These are phyloP conservation scores for Styela clava DNA, from an alignment of 23 tunicate species.

Conservation along the genomic window DNA sequence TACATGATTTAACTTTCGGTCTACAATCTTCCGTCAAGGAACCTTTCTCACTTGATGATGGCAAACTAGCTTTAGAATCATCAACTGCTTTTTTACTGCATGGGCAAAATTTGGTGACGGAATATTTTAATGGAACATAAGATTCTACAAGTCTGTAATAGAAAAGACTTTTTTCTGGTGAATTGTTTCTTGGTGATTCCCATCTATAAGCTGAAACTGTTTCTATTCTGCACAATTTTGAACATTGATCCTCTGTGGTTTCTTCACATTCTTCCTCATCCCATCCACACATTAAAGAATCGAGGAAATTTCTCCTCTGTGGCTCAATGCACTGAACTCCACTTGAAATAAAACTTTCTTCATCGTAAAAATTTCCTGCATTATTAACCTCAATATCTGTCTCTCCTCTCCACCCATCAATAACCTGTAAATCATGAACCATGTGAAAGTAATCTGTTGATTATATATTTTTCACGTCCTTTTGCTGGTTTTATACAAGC, in stretches of 20 bases:
- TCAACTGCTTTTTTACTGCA: neutral
- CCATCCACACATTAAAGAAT: slow-evolving; percentile 11
- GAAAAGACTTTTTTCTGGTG: slow-evolving; percentile 11
- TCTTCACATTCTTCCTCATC: slow-evolving; percentile 16
- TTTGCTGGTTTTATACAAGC: neutral
- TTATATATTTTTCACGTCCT: too few relatives aligned
- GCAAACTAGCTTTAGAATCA: neutral
- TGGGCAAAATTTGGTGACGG: neutral
- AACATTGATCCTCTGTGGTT: neutral
- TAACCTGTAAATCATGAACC: neutral
- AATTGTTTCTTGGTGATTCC: neutral
- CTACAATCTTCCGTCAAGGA: too few relatives aligned
- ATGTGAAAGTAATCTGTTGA: neutral
- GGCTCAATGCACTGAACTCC: neutral
- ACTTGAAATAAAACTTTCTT: neutral
- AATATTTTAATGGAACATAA: neutral
- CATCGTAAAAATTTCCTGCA: neutral
- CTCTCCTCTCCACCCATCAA: neutral
- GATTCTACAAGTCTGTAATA: neutral
- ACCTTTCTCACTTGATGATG: too few relatives aligned
- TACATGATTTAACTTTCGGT: too few relatives aligned
- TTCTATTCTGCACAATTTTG: neutral
- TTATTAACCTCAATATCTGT: neutral
- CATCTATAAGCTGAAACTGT: slow-evolving; percentile 1
- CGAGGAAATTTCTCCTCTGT: slow-evolving; percentile 14